Percentiles rank a stretch among this genome's conserved stretches.
phyloP scores from a whole-genome alignment of 1,140 invertebrate species.

The Calycopis cecrops region DNA sequence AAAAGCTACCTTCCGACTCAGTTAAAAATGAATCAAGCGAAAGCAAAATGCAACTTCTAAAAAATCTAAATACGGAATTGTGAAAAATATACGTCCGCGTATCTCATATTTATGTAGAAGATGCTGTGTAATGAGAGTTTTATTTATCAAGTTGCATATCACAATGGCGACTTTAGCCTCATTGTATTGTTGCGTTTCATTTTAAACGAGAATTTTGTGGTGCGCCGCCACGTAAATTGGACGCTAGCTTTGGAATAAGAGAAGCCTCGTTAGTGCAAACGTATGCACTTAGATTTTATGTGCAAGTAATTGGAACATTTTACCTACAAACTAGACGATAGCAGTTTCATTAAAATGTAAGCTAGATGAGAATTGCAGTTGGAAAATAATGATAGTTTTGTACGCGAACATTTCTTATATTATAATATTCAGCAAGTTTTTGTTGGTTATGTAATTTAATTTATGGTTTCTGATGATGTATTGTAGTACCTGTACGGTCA shows the following conservation, averaged over 20 bases:
- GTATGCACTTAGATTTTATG: constrained; percentile 34
- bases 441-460: not conserved
- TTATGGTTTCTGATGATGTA: not conserved
- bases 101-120: constrained; percentile 46
- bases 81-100: not conserved
- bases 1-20: no score
- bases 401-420: no score
- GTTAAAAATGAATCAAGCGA: no score
- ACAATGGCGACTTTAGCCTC: constrained; percentile 61
- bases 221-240: constrained; percentile 62
- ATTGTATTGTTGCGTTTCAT: constrained; percentile 69
- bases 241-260: constrained; percentile 48
- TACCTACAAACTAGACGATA: constrained; percentile 10
- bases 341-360: not conserved
- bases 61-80: not conserved
- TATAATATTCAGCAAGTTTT: no score
- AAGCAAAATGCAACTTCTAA: no score
- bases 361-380: no score
- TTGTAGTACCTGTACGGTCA: no score
- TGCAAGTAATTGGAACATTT: constrained; percentile 19
- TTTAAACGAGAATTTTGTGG: constrained; percentile 61
- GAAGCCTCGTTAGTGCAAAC: constrained; percentile 43
- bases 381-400: no score
- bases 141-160: constrained; percentile 64
- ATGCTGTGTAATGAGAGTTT: constrained; percentile 67